These are phyloP conservation scores for Solea senegalensis DNA, from an alignment of 2,113 vertebrate species.

Conservation along the genomic window DNA sequence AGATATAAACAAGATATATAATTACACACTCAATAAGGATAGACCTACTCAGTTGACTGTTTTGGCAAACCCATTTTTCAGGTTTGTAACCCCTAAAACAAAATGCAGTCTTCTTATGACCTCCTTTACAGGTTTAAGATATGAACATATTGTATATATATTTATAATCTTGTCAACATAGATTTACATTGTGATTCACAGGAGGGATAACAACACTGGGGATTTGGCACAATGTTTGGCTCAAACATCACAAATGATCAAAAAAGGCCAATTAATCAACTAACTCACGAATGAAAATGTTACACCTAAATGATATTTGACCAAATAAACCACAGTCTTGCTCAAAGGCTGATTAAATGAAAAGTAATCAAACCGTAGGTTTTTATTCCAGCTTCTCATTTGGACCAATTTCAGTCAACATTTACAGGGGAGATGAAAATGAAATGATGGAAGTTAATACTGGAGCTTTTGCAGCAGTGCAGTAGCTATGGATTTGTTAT, in stretches of 20 bases:
- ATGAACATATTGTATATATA: no score
- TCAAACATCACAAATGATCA: neutral
- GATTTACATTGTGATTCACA: no score
- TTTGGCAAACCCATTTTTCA: no score
- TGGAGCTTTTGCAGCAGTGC: conserved; percentile 1
- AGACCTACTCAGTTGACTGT: no score
- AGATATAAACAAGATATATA: no score
- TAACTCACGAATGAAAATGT: neutral
- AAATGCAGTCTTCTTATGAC: no score
- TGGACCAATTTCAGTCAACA: conserved; percentile 6
- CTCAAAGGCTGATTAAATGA: conserved; percentile 1
- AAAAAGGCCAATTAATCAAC: neutral
- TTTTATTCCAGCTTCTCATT: conserved; percentile 2
- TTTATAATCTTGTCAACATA: no score
- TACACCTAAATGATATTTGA: neutral
- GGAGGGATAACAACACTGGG: no score
- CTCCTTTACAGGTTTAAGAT: no score
- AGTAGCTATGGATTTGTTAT: conserved; percentile 32
- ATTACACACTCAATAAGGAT: no score
- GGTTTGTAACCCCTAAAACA: no score
- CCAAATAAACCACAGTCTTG: neutral
- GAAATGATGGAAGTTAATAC: neutral
- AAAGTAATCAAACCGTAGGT: conserved; percentile 7
- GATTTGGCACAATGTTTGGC: no score
- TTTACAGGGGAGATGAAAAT: neutral